Conservation (phyloP, 1,140 invertebrate genomes). For the Vanessa atalanta region DNA sequence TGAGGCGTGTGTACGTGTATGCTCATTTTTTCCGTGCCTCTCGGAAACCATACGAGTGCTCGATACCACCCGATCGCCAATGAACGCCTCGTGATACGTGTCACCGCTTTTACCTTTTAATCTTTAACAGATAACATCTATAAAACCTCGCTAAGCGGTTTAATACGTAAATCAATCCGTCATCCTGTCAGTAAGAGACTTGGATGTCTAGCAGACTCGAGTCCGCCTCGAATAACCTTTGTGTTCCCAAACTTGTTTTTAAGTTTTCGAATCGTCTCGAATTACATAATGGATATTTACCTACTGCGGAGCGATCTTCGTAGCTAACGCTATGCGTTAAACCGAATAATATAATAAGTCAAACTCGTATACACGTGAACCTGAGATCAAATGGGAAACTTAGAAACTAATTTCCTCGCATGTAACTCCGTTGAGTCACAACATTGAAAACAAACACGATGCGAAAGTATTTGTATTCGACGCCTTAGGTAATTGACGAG, state of each 20-base stretch:
- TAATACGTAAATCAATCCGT: slow-evolving; percentile 44
- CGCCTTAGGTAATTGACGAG: slow-evolving; percentile 30
- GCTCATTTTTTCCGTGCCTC: not conserved
- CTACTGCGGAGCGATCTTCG: slow-evolving; percentile 18
- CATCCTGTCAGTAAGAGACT: slow-evolving; percentile 47
- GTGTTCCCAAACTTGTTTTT: slow-evolving; percentile 22
- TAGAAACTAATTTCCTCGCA: slow-evolving; percentile 17
- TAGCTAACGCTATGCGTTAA: not conserved
- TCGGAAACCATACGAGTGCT: not conserved
- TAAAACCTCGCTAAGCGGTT: slow-evolving; percentile 32
- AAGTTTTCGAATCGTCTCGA: slow-evolving; percentile 14
- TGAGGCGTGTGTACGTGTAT: slow-evolving; percentile 18
- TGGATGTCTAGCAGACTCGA: slow-evolving; percentile 28
- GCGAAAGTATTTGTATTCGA: slow-evolving; percentile 15
- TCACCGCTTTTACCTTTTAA: slow-evolving; percentile 32
- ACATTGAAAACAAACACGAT: slow-evolving; percentile 26
- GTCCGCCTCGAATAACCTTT: slow-evolving; percentile 20
- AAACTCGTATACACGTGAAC: slow-evolving; percentile 20
- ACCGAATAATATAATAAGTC: slow-evolving; percentile 19
- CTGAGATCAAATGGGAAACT: slow-evolving; percentile 23
- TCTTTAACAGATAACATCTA: slow-evolving; percentile 31
- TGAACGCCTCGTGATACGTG: slow-evolving; percentile 28
- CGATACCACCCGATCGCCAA: slow-evolving; percentile 10
- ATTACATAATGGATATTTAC: slow-evolving; percentile 42
- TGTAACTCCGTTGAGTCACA: not conserved